These are phyloP conservation scores for Schrankia costaestrigalis DNA, from an alignment of 2,888 invertebrate genomes.

Conservation along the genomic window DNA sequence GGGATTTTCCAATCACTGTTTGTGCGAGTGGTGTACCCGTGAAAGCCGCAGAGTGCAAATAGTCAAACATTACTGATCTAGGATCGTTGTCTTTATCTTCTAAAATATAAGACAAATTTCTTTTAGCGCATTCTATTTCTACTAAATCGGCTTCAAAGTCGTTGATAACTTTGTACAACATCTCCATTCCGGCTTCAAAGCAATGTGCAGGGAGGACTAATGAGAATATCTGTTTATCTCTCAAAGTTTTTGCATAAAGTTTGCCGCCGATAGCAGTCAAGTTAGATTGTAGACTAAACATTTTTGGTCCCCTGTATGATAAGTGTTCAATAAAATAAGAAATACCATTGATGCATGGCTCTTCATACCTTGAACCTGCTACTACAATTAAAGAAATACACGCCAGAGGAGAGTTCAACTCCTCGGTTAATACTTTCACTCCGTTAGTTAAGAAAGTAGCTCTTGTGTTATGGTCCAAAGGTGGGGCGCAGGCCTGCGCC, in stretches of 20 bases:
- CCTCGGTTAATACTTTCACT: slow-evolving; percentile 50
- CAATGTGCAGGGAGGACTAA: slow-evolving; percentile 30
- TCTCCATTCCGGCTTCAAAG: slow-evolving; percentile 24
- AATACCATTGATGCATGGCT: slow-evolving; percentile 49
- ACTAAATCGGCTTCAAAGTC: too few species aligned
- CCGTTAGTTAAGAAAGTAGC: slow-evolving; percentile 47
- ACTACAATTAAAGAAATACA: slow-evolving; percentile 49
- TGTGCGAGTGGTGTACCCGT: slow-evolving; percentile 68
- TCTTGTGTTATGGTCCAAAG: slow-evolving; percentile 14
- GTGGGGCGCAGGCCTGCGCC: slow-evolving; percentile 1
- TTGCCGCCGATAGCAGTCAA: slow-evolving; percentile 31
- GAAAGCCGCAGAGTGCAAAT: slow-evolving; percentile 71
- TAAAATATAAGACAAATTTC: too few species aligned
- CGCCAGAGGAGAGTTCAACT: slow-evolving; percentile 35
- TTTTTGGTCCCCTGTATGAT: slow-evolving; percentile 50
- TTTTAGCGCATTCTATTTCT: too few species aligned
- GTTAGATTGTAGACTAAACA: slow-evolving; percentile 33
- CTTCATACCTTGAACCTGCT: slow-evolving; percentile 59
- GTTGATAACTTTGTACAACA: slow-evolving; percentile 40
- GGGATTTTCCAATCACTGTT: slow-evolving; percentile 82
- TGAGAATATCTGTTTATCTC: slow-evolving; percentile 55
- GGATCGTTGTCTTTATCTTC: slow-evolving; percentile 58
- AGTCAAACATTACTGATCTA: slow-evolving; percentile 62
- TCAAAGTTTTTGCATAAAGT: slow-evolving; percentile 43
- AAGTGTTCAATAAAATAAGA: slow-evolving; percentile 63